These are phyloP conservation scores for Notiomystis cincta DNA, from an alignment of 2,113 vertebrate genomes.

Conservation along the genomic window DNA sequence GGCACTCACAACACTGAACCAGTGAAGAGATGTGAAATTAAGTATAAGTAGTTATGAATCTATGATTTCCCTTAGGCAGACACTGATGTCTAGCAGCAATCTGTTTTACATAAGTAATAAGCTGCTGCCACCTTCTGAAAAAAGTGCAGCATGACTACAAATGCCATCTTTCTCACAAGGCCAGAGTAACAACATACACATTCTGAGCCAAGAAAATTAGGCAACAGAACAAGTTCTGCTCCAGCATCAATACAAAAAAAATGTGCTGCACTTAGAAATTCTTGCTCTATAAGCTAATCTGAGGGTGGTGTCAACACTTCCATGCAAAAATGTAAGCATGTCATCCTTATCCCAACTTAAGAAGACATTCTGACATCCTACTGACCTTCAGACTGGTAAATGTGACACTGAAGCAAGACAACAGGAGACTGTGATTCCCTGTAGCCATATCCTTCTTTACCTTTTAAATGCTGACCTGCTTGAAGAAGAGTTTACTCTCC, in stretches of 20 bases:
- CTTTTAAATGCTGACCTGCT: not conserved
- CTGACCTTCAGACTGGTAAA: not conserved
- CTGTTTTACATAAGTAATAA: not conserved
- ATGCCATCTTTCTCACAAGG: not conserved
- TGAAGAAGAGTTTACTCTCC: not conserved
- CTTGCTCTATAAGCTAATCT: not conserved
- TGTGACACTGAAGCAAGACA: not conserved
- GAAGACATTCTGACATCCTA: not conserved
- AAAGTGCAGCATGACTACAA: not conserved
- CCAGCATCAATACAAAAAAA: not conserved
- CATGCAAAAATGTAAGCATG: not conserved
- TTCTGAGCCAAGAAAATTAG: not conserved
- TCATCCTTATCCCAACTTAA: not conserved
- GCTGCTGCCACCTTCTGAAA: constrained; percentile 66
- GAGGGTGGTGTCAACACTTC: not conserved
- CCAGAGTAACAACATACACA: rapidly evolving
- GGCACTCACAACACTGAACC: not conserved
- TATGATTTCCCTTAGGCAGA: not conserved
- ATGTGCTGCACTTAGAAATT: not conserved
- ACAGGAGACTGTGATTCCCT: not conserved
- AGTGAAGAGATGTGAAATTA: not conserved
- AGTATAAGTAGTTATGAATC: not conserved
- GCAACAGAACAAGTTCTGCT: not conserved
- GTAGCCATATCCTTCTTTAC: not conserved
- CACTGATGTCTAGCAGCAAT: not conserved